phyloP scores from a whole-genome alignment of 2,888 invertebrate species.

The Pollenia amentaria region DNA sequence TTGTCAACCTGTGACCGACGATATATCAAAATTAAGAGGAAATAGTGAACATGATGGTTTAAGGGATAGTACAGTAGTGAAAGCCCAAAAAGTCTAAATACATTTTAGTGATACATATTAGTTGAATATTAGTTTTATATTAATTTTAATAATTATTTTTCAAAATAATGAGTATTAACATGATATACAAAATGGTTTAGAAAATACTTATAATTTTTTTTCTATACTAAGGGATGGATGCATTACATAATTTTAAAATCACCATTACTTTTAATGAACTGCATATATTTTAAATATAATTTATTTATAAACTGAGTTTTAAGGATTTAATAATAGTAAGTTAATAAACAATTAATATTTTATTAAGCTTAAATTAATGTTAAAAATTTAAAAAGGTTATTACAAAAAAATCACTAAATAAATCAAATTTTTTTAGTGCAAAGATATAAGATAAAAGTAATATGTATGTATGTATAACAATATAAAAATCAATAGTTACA shows the following conservation, averaged over 20 bases:
- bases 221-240: constrained; percentile 6
- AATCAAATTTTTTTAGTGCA: background rate
- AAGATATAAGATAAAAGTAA: background rate
- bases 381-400: background rate
- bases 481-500: background rate
- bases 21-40: background rate
- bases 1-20: too few species aligned
- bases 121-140: background rate
- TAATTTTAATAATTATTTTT: background rate
- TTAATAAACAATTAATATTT: constrained; percentile 1
- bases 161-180: background rate
- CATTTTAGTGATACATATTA: background rate
- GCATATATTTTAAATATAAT: background rate
- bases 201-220: constrained; percentile 18
- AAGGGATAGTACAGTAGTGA: background rate
- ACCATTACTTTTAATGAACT: constrained; percentile 1
- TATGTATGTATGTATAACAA: too few species aligned
- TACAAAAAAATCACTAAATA: background rate
- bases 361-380: background rate
- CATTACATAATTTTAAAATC: background rate
- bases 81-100: background rate
- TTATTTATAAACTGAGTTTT: background rate
- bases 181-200: constrained; percentile 55
- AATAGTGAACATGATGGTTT: background rate
- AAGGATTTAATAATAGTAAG: background rate